These are phyloP conservation scores for Agriopis leucophaearia DNA, from an alignment of 2,888 invertebrate genomes.

Conservation along the genomic window DNA sequence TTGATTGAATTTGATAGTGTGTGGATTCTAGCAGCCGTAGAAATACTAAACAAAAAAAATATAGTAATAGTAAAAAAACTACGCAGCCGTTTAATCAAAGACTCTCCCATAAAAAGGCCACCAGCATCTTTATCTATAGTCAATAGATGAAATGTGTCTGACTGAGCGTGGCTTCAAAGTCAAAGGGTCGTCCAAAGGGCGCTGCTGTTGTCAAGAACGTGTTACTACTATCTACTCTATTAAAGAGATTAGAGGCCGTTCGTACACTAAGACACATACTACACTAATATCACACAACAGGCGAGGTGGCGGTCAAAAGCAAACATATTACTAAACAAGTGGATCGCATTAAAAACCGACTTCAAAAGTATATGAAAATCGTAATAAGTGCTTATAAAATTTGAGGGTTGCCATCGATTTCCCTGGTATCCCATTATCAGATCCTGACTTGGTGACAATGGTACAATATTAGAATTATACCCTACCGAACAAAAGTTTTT, in stretches of 20 bases:
- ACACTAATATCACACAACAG: no score
- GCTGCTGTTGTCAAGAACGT: constrained; percentile 12
- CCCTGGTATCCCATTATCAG: no score
- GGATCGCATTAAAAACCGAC: no score
- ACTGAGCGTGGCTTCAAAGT: constrained; percentile 11
- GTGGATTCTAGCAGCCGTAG: no score
- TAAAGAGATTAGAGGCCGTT: not conserved
- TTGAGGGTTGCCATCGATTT: no score
- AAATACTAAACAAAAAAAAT: not conserved
- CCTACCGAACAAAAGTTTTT: no score
- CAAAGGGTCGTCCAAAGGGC: constrained; percentile 30
- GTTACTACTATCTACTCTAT: not conserved
- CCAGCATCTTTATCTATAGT: constrained; percentile 5
- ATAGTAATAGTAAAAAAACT: constrained; percentile 6
- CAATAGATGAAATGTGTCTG: constrained; percentile 31
- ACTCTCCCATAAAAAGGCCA: constrained; percentile 4
- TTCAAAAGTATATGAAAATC: no score
- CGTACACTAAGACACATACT: not conserved
- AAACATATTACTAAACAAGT: no score
- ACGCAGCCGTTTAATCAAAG: constrained; percentile 13
- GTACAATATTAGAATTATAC: no score
- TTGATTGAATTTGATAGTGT: not conserved
- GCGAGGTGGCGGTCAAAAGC: no score
- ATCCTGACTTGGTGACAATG: no score
- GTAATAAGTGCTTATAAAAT: no score